Conservation (phyloP, 1,140 invertebrate genomes). For the Drosophila navojoa region DNA sequence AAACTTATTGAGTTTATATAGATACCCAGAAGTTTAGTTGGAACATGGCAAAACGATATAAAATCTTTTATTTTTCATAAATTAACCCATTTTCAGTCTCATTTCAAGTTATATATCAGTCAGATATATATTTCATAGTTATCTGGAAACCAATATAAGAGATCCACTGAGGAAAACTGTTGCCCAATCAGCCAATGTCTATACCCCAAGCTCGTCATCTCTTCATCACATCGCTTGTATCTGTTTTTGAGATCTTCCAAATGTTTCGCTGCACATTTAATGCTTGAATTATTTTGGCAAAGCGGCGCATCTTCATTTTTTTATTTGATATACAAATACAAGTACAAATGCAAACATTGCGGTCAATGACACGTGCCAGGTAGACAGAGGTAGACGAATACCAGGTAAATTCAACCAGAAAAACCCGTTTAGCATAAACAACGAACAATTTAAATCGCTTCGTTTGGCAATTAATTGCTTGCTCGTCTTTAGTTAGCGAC, state of each 20-base stretch:
- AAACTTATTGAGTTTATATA: too few relatives aligned
- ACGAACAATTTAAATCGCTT: constrained; percentile 56
- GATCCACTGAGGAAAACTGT: too few relatives aligned
- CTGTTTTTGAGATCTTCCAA: constrained; percentile 18
- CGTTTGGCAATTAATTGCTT: constrained; percentile 64
- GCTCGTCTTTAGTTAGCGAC: constrained; percentile 29
- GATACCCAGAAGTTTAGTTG: too few relatives aligned
- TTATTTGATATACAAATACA: constrained; percentile 30
- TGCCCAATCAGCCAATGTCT: too few relatives aligned
- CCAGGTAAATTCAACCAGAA: constrained; percentile 35
- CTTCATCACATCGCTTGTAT: not conserved
- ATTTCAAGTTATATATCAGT: too few relatives aligned
- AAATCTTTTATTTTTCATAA: too few relatives aligned
- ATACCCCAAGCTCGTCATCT: too few relatives aligned
- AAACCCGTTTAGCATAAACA: constrained; percentile 49
- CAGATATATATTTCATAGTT: too few relatives aligned
- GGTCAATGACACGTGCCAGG: constrained; percentile 54
- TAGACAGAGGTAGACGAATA: not conserved
- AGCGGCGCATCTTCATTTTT: constrained; percentile 15
- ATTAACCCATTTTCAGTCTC: too few relatives aligned
- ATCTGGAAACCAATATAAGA: too few relatives aligned
- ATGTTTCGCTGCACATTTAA: constrained; percentile 18
- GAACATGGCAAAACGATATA: too few relatives aligned
- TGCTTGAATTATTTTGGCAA: constrained; percentile 29
- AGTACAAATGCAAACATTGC: constrained; percentile 3